phyloP scores from a whole-genome alignment of 2,113 vertebrate genomes.

The Cinclus cinclus region DNA sequence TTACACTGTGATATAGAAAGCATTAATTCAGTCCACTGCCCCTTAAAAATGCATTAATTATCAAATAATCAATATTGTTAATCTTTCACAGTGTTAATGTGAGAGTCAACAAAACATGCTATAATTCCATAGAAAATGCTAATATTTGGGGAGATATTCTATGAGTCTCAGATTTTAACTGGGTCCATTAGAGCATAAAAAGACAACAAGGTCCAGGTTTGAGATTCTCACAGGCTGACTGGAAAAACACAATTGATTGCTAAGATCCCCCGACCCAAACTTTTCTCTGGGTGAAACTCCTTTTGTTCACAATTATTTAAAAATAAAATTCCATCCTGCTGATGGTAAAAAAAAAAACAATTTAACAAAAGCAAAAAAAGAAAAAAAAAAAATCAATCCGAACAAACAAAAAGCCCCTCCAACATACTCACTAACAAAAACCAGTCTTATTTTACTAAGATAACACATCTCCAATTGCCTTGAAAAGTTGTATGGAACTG shows the following conservation, averaged over 20 bases:
- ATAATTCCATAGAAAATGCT: not conserved
- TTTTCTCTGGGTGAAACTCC: not conserved
- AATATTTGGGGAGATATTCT: not conserved
- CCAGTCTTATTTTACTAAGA: not conserved
- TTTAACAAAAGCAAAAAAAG: not conserved
- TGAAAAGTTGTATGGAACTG: not conserved
- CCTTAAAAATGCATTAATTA: not conserved
- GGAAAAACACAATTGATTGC: not conserved
- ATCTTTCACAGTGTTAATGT: not conserved
- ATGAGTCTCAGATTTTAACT: not conserved
- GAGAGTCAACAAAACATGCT: not conserved
- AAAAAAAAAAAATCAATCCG: not conserved
- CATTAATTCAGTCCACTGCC: not conserved
- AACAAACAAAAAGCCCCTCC: accelerated
- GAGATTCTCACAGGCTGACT: not conserved
- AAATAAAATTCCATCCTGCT: not conserved
- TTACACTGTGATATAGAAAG: not conserved
- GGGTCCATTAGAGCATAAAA: not conserved
- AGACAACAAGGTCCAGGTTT: not conserved
- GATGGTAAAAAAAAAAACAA: not conserved
- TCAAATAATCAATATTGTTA: not conserved
- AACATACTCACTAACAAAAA: not conserved
- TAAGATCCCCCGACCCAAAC: not conserved
- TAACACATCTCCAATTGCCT: not conserved
- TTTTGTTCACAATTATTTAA: not conserved